Conservation (phyloP, 2,113 vertebrate genomes). For the Opisthocomus hoazin region DNA sequence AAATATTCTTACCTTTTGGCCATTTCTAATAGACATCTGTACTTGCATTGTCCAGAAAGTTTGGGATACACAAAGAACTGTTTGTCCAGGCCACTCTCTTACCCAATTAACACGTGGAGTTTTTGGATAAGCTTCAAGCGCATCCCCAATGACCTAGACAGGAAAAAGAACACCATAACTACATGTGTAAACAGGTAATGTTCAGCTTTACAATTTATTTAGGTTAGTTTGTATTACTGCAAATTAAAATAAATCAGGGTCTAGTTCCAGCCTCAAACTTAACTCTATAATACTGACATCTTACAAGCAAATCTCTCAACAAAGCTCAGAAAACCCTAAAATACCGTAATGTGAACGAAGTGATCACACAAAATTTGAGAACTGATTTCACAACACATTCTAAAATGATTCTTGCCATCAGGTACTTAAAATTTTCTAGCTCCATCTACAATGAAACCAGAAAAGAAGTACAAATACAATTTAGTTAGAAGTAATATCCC, state of each 20-base stretch:
- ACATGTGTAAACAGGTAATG: neutral
- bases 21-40: constrained; percentile 74
- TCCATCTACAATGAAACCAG: neutral
- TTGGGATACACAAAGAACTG: constrained; percentile 89
- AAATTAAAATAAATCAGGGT: neutral
- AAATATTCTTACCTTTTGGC: constrained; percentile 68
- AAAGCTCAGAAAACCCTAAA: neutral
- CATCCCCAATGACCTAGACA: constrained; percentile 78
- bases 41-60: constrained; percentile 85
- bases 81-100: constrained; percentile 86
- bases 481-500: neutral
- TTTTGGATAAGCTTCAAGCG: constrained; percentile 77
- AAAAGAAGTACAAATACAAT: neutral
- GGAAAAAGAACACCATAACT: neutral
- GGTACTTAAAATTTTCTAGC: neutral
- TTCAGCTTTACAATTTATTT: neutral
- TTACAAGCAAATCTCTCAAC: neutral
- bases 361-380: neutral
- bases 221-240: neutral
- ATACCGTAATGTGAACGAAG: neutral
- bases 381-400: neutral
- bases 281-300: neutral
- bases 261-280: neutral
- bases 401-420: neutral
- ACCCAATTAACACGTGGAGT: constrained; percentile 79